Conservation (phyloP, 2,113 vertebrate genomes). For the Sterna hirundo region DNA sequence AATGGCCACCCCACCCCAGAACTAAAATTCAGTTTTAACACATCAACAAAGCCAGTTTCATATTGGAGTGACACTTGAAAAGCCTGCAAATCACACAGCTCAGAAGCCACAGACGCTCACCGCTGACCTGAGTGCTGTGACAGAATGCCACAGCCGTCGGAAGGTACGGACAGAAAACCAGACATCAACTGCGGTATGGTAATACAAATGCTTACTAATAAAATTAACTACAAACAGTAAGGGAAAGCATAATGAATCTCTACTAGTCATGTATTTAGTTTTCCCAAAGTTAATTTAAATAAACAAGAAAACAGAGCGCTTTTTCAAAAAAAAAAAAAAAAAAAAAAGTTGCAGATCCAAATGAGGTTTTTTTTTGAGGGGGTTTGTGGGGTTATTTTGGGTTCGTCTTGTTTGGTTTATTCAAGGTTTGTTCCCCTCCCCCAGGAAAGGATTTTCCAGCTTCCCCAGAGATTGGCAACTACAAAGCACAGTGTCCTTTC, state of each 20-base stretch:
- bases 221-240: neutral
- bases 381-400: neutral
- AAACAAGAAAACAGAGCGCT: neutral
- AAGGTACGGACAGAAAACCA: neutral
- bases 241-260: neutral
- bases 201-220: neutral
- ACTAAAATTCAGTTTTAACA: neutral
- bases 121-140: fast-evolving
- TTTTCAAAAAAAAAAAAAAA: too few relatives aligned
- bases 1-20: neutral
- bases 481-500: neutral
- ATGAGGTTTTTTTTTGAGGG: neutral
- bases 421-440: neutral
- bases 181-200: neutral
- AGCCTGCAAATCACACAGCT: neutral
- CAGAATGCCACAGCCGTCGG: neutral
- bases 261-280: neutral
- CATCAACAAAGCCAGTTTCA: neutral
- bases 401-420: neutral
- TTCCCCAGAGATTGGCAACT: neutral
- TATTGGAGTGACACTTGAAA: neutral
- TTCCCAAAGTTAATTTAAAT: neutral
- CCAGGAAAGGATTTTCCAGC: neutral
- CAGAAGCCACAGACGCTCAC: neutral
- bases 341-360: neutral